Evolutionary conservation across 2,113 vertebrate species (phyloP).

Genomic region (Progne subis): DNA sequence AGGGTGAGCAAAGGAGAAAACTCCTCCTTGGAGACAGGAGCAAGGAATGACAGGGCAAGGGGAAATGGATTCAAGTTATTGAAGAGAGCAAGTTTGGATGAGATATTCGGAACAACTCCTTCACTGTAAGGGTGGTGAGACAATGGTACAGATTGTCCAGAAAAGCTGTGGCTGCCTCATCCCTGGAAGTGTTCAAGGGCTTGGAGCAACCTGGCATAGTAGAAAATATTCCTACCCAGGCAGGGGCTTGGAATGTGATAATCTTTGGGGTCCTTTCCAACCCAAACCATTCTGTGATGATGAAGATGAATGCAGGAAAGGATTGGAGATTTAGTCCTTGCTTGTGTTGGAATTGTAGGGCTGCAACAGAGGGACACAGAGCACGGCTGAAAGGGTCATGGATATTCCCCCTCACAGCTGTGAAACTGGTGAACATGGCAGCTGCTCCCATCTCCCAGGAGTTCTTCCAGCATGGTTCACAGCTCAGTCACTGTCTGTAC

Average conservation of each 20-base stretch:
- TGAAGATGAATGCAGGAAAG: not conserved
- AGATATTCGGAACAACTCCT: not conserved
- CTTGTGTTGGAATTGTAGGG: not conserved
- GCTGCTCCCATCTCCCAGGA: not conserved
- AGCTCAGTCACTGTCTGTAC: not conserved
- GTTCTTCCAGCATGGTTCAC: not conserved
- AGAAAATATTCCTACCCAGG: not conserved
- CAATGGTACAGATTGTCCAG: not conserved
- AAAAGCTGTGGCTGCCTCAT: not conserved
- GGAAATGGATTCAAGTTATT: not conserved
- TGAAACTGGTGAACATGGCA: not conserved
- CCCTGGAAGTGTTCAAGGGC: not conserved
- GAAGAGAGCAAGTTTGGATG: not conserved
- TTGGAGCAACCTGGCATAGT: not conserved
- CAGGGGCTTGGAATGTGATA: not conserved
- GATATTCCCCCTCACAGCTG: not conserved
- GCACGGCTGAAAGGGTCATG: not conserved
- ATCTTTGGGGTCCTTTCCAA: not conserved
- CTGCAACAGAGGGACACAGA: not conserved
- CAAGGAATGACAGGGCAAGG: too few relatives aligned
- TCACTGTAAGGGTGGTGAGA: not conserved
- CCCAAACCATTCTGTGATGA: not conserved
- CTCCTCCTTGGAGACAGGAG: not conserved
- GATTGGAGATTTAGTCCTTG: not conserved
- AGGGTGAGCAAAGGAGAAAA: not conserved